Evolutionary conservation across 2,888 invertebrate genomes (phyloP).

Genomic region (Trissolcus brochymenae): DNA sequence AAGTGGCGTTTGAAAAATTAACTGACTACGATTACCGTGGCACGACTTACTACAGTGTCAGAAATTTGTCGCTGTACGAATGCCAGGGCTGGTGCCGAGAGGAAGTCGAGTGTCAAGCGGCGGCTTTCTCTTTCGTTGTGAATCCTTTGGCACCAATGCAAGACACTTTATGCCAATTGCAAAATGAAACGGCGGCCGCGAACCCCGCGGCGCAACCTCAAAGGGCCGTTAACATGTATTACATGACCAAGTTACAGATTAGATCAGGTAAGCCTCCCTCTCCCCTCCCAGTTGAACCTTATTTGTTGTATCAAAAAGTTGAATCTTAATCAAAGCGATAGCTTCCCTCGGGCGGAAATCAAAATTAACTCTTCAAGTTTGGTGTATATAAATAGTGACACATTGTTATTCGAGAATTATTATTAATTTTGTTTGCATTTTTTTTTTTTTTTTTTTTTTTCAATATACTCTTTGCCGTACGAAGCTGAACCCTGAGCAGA

Average conservation of each 20-base stretch:
- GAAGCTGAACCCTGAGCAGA: too few species aligned
- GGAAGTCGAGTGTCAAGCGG: slow-evolving; percentile 93
- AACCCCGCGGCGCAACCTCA: slow-evolving; percentile 90
- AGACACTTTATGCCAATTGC: slow-evolving; percentile 92
- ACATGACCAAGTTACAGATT: slow-evolving; percentile 94
- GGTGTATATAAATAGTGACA: too few species aligned
- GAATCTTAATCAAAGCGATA: slow-evolving; percentile 43
- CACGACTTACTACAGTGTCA: slow-evolving; percentile 93
- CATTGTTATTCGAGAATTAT: neutral
- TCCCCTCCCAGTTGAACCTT: slow-evolving; percentile 4
- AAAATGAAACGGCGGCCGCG: slow-evolving; percentile 93
- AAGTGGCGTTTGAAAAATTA: slow-evolving; percentile 94
- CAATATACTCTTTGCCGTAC: too few species aligned
- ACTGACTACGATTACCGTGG: slow-evolving; percentile 95
- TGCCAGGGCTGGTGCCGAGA: slow-evolving; percentile 97
- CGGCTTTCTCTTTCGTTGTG: slow-evolving; percentile 94
- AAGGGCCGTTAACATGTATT: slow-evolving; percentile 93
- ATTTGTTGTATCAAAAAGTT: slow-evolving; percentile 19
- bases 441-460: neutral
- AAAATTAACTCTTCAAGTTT: slow-evolving; percentile 8
- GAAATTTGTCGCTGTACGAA: slow-evolving; percentile 93
- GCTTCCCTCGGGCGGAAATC: slow-evolving; percentile 10
- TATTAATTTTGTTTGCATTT: neutral
- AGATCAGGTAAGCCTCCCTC: slow-evolving; percentile 80
- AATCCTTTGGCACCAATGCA: slow-evolving; percentile 94